Conservation (phyloP, 2,888 invertebrate genomes). For the Parnassius orleans region DNA sequence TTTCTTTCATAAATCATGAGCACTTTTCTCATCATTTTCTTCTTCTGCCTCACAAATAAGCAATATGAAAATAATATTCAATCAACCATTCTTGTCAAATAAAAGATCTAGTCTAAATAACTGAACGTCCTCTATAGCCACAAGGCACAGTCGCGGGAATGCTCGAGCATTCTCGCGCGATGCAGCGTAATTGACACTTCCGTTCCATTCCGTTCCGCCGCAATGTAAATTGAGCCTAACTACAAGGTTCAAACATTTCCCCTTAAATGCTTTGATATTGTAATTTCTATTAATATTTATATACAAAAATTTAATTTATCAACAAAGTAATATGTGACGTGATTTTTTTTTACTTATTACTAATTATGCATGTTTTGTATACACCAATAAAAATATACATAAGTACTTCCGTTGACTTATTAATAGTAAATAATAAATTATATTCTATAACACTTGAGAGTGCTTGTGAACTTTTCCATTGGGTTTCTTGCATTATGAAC, state of each 20-base stretch:
- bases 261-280: constrained; percentile 18
- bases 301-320: constrained; percentile 22
- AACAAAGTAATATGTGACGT: constrained; percentile 21
- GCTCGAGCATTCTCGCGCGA: no score
- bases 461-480: constrained; percentile 46
- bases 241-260: constrained; percentile 12
- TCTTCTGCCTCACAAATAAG: no score
- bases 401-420: constrained; percentile 18
- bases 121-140: no score
- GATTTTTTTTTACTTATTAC: constrained; percentile 18
- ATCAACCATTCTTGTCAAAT: no score
- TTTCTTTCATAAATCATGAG: no score
- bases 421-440: constrained; percentile 25
- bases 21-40: no score
- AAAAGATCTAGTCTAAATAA: no score
- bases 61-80: no score
- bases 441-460: constrained; percentile 12
- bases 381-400: constrained; percentile 16
- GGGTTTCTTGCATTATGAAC: constrained; percentile 42
- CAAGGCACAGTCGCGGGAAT: no score
- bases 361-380: constrained; percentile 25
- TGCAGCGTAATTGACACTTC: no score
- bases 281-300: constrained; percentile 25
- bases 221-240: not conserved
- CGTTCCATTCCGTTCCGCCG: no score